phyloP scores from a whole-genome alignment of 2,113 vertebrate genomes.

The Stigmatopora argus region DNA sequence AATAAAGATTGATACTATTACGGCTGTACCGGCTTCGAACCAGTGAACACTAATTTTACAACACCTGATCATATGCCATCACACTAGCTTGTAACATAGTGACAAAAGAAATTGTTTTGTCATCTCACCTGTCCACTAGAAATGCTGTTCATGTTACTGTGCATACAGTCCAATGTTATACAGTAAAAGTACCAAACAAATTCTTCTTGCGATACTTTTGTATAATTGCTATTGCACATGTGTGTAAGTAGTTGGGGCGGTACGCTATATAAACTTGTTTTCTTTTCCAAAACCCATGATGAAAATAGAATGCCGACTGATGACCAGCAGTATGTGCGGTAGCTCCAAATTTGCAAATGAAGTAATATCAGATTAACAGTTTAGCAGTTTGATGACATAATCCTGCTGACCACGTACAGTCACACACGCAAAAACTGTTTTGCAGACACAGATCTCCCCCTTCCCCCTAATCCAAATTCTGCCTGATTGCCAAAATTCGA shows the following conservation, averaged over 20 bases:
- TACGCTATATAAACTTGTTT: background rate
- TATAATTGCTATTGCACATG: background rate
- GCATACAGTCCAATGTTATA: too few species aligned
- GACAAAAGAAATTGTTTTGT: too few species aligned
- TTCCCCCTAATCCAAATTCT: conserved; percentile 1
- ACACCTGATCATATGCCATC: too few species aligned
- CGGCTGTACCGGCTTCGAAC: background rate
- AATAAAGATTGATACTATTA: background rate
- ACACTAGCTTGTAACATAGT: too few species aligned
- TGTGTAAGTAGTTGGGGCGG: background rate
- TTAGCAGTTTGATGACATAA: conserved; percentile 37
- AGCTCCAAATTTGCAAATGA: conserved; percentile 5
- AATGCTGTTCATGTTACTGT: background rate
- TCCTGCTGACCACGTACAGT: conserved; percentile 30
- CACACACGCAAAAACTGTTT: conserved; percentile 5
- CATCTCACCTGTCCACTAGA: too few species aligned
- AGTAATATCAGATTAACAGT: conserved; percentile 14
- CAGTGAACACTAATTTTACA: background rate
- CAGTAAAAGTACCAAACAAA: background rate
- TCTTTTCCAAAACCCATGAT: conserved; percentile 6
- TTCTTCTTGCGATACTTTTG: background rate
- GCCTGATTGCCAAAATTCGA: conserved; percentile 10
- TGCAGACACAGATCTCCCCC: too few species aligned
- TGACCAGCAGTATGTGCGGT: background rate
- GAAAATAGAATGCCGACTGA: background rate